Base-by-base conservation (phyloP, 2,888 invertebrate species). In the Cancer borealis region DNA sequence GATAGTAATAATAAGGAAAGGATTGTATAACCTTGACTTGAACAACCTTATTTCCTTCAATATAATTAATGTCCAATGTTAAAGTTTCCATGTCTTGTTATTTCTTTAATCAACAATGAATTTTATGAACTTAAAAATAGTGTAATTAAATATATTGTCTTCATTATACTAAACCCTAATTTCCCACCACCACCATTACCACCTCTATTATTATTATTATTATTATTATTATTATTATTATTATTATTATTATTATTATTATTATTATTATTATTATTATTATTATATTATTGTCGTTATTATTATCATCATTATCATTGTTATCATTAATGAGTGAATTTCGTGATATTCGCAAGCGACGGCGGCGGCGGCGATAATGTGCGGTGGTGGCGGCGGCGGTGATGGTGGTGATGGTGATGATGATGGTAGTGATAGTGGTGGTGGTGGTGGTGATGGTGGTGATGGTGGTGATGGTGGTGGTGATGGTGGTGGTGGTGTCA, bases 141-240 rank as follows among this genome's bases (percentile, higher is more conserved):
- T 12, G 12, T 14, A 54, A 54, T 54, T 54, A 54, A 54, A 54
- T 54, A 54, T 54, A 17, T 12, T 54, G 14, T 54, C 17, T 54
- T 12, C 0, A 54, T 54, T 14, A 54, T 54, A 17, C 12, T 54
- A 12, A 17, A 17, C 3, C 12, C 12, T 12, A 54, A 54, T 54
- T 54, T 66, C 4, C n/a, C n/a, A n/a, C 2, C 66, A 66, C 66
- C 66, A 66, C 66, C 66, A 66, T n/a, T n/a, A 66, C 21, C 66
- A 66, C n/a, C 66, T 4, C 66, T 6, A 66, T 1, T n/a, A 66
- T 3, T 21, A 66, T 21, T 90, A 90, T 87, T 87, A 26, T 87
- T n/a, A 79, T 79, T 79, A 79, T 84, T n/a, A 84, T 84, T 84
- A 84, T n/a, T 46, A n/a, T 84, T n/a, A 84, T 84, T 84, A 84